These are phyloP conservation scores for Hydrozoanthus gracilis DNA, from an alignment of 92 coral and sea anemone genomes.

Conservation along the genomic window DNA sequence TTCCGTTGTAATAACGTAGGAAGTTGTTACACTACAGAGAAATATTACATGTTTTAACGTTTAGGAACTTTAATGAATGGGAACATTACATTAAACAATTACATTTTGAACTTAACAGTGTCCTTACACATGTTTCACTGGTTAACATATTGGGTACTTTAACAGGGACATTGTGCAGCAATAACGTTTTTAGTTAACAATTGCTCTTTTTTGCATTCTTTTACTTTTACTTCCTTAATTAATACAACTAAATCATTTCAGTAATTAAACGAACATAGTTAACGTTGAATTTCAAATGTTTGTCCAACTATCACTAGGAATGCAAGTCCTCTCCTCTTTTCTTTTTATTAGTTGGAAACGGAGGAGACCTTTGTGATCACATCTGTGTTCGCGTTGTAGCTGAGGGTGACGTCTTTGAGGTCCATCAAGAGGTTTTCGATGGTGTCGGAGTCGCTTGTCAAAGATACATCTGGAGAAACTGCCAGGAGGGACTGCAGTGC, in stretches of 20 bases:
- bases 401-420: slow-evolving; percentile 16
- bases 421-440: slow-evolving; percentile 36
- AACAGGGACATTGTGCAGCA: background rate
- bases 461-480: slow-evolving; percentile 2
- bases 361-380: slow-evolving; percentile 30
- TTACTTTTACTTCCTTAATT: too few species aligned
- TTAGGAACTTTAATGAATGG: background rate
- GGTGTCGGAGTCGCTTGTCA: slow-evolving; percentile 12
- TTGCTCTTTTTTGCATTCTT: background rate
- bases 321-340: too few species aligned
- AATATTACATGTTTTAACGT: background rate
- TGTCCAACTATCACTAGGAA: too few species aligned
- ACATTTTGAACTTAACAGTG: background rate
- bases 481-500: slow-evolving; percentile 17
- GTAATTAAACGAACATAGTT: too few species aligned
- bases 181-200: background rate
- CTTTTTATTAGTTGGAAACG: background rate
- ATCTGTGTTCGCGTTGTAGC: slow-evolving; percentile 28
- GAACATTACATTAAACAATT: background rate
- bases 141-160: background rate
- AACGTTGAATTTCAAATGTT: too few species aligned
- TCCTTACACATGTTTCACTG: background rate
- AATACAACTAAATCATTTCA: too few species aligned
- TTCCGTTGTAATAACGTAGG: slow-evolving; percentile 13
- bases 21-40: background rate